A percentile compares a stretch with the other conserved stretches of the same genome.
phyloP scores from a whole-genome alignment of 2,113 vertebrate species.

The Crocuta crocuta region DNA sequence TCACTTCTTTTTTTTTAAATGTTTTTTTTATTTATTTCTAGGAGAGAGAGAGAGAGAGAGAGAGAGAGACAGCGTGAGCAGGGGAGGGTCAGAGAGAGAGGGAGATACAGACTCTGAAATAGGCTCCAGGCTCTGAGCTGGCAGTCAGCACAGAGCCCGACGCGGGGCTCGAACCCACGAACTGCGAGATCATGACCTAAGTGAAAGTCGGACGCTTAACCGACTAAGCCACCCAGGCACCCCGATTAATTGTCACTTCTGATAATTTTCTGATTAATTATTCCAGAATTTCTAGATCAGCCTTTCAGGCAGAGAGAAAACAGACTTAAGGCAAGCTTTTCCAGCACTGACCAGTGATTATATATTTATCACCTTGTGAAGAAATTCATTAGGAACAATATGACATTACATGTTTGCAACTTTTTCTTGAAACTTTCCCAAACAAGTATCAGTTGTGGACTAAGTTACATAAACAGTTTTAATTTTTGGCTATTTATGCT shows the following conservation, averaged over 20 bases:
- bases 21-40: too few relatives aligned
- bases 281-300: conserved; percentile 36
- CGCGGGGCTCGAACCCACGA: too few relatives aligned
- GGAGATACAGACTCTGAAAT: too few relatives aligned
- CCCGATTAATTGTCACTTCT: background rate
- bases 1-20: too few relatives aligned
- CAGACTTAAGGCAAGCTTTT: conserved; percentile 12
- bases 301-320: background rate
- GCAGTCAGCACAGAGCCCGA: too few relatives aligned
- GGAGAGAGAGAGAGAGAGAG: too few relatives aligned
- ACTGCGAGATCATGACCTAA: too few relatives aligned
- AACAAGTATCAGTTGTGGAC: background rate
- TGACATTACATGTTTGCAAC: background rate
- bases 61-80: too few relatives aligned
- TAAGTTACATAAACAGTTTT: conserved; percentile 45
- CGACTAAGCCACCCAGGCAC: too few relatives aligned
- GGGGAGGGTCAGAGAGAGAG: too few relatives aligned
- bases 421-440: conserved; percentile 27
- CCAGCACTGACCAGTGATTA: background rate
- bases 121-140: too few relatives aligned
- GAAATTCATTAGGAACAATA: conserved; percentile 2
- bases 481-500: background rate
- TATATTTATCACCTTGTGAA: background rate
- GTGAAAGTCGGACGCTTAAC: too few relatives aligned
- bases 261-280: background rate